These are phyloP conservation scores for Zapornia atra DNA, from an alignment of 2,113 vertebrate genomes.

Conservation along the genomic window DNA sequence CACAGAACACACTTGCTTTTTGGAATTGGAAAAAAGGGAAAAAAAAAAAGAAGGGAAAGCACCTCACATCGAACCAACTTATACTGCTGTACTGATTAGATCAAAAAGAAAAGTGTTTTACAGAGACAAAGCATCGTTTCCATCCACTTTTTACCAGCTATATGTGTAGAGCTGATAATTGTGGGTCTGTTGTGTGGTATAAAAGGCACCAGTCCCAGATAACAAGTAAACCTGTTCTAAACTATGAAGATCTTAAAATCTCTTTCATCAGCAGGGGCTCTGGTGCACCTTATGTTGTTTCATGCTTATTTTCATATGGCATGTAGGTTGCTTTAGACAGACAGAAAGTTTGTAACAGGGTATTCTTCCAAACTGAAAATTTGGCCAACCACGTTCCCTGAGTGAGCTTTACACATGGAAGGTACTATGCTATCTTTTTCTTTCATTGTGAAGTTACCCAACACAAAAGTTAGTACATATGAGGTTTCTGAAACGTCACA, in stretches of 20 bases:
- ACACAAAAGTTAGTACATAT: background rate
- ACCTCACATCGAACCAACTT: background rate
- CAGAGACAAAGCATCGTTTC: background rate
- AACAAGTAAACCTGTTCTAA: background rate
- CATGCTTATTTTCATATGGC: background rate
- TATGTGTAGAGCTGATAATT: background rate
- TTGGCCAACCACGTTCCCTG: background rate
- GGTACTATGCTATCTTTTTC: background rate
- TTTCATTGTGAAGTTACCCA: background rate
- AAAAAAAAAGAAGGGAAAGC: background rate
- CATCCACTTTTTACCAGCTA: background rate
- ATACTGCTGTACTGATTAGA: background rate
- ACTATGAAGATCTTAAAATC: background rate
- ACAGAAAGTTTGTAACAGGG: background rate
- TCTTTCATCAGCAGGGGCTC: background rate
- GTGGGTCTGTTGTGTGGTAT: background rate
- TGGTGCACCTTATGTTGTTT: background rate
- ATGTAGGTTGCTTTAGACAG: background rate
- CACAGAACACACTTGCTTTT: background rate
- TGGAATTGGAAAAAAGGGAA: background rate
- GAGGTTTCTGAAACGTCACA: background rate
- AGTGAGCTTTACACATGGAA: slow-evolving; percentile 2
- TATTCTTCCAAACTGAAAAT: background rate
- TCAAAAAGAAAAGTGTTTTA: background rate
- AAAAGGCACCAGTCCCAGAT: background rate